Evolutionary conservation across 2,113 vertebrate species (phyloP).

Genomic region (Macaca fascicularis): T2T-MFA8v1.1 NC_088375.1:26441001-26441500

Average conservation of each 20-base stretch:
- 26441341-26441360: too few relatives aligned
- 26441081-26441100: not conserved
- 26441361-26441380: not conserved
- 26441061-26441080: not conserved
- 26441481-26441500: not conserved
- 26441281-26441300: not conserved
- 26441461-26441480: not conserved
- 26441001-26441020: not conserved
- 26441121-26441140: not conserved
- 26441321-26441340: not conserved
- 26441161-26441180: not conserved
- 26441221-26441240: not conserved
- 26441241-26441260: not conserved
- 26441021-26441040: not conserved
- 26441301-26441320: not conserved
- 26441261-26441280: not conserved
- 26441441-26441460: not conserved
- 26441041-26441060: not conserved
- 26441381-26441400: not conserved
- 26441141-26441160: not conserved
- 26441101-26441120: not conserved
- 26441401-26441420: too few relatives aligned
- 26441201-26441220: not conserved
- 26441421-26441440: not conserved
- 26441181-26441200: not conserved